Evolutionary conservation across 2,113 vertebrate species (phyloP), one percentile per base, ranked within the genome.

Genomic region (Tyto alba): DNA sequence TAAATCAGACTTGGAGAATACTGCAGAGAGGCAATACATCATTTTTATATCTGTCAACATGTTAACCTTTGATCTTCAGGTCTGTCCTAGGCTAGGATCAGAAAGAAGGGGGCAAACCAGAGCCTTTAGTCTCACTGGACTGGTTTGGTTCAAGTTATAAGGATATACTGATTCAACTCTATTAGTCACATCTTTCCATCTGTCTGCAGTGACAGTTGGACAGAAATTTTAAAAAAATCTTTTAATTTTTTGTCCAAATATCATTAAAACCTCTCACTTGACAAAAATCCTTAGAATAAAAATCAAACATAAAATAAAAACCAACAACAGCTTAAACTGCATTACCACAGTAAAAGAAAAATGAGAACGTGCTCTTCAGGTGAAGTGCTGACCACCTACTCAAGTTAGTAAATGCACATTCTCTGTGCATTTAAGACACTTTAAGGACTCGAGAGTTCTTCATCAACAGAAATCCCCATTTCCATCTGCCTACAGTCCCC

Each of bases 51-150:
- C 88, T 90, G 60, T 57, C 90, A 81, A 84, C 52, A 56, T 7
- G 21, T 12, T 45, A 94, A 23, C 50, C 81, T 95, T 94, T 96
- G 86, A 95, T 95, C 71, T 93, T 78, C 52, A 90, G n/a, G 27
- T 72, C 34, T 95, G 81, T 73, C 66, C 87, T 66, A 83, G 55
- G 78, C 43, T 76, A 91, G 78, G 73, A 90, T 73, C 41, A 92
- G 38, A 94, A 91, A 76, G 68, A 88, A 66, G 48, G 47, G 15
- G 20, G 5, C 10, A 92, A 93, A 93, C n/a, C 78, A 93, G 15
- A 68, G 25, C 23, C 52, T 81, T 90, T 78, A 69, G 25, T 52
- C 96, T 89, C 50, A 71, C 45, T 76, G n/a, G 34, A 32, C 21
- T 60, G 4, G 82, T 95, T 71, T 45, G 43, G 41, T 74, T 75